Evolutionary conservation across 2,797 vertebrate genomes (phyloP).

Genomic region (Centropyge bicolor): DNA sequence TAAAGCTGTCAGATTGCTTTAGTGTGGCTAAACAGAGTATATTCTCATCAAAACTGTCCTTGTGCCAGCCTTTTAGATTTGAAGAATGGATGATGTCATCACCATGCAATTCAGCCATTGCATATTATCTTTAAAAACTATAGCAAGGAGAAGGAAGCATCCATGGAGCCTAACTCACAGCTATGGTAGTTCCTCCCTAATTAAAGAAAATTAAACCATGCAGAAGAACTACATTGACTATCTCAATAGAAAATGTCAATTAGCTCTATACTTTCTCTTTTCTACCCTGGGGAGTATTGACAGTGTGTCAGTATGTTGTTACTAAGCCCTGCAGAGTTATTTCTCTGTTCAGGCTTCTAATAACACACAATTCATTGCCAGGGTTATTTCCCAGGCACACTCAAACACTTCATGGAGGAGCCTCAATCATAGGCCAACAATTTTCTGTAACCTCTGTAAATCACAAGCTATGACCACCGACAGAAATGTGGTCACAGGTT

Average conservation of each 20-base stretch:
- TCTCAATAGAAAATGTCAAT: conserved; percentile 2
- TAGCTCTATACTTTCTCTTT: not conserved
- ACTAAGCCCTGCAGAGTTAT: conserved; percentile 21
- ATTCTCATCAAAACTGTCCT: conserved; percentile 10
- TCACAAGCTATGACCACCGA: not conserved
- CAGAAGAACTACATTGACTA: not conserved
- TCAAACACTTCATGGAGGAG: not conserved
- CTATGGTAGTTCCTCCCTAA: not conserved
- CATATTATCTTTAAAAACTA: conserved; percentile 10
- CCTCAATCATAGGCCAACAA: not conserved
- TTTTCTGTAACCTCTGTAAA: not conserved
- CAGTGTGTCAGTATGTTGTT: conserved; percentile 5
- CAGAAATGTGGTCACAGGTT: not conserved
- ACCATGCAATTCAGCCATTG: conserved; percentile 19
- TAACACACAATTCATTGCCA: not conserved
- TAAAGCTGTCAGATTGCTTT: conserved; percentile 18
- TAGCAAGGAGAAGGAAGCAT: not conserved
- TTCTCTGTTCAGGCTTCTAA: conserved; percentile 7
- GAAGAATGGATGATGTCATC: conserved; percentile 45
- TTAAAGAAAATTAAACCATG: not conserved
- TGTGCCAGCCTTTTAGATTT: conserved; percentile 18
- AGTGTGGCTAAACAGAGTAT: not conserved
- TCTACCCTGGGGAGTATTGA: not conserved
- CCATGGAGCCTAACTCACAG: not conserved
- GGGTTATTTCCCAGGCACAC: not conserved